These are phyloP conservation scores for Chelonus insularis DNA, from an alignment of 1,140 invertebrate species.

Conservation along the genomic window DNA sequence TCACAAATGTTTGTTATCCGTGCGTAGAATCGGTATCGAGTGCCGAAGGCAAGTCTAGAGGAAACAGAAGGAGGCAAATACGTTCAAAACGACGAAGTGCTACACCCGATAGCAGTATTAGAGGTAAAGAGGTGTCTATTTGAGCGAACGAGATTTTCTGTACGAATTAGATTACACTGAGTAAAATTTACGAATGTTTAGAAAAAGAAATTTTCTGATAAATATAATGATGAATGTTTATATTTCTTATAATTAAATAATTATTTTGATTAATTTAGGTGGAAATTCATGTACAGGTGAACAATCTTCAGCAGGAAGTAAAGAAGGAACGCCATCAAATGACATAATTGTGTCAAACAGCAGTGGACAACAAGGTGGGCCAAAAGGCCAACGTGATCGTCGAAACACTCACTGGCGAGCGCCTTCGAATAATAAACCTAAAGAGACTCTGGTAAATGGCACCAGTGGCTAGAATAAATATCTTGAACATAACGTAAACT, in stretches of 20 bases:
- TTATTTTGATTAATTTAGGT: slow-evolving; percentile 43
- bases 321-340: slow-evolving; percentile 52
- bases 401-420: slow-evolving; percentile 55
- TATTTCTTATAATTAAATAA: slow-evolving; percentile 24
- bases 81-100: slow-evolving; percentile 52
- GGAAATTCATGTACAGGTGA: slow-evolving; percentile 54
- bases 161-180: no score
- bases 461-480: slow-evolving; percentile 58
- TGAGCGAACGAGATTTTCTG: no score
- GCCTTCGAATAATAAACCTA: slow-evolving; percentile 61
- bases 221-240: no score
- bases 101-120: slow-evolving; percentile 51
- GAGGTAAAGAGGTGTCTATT: slow-evolving; percentile 41
- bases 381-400: slow-evolving; percentile 50
- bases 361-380: slow-evolving; percentile 42
- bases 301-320: slow-evolving; percentile 47
- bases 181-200: no score
- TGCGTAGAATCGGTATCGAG: slow-evolving; percentile 65
- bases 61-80: slow-evolving; percentile 51
- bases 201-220: no score
- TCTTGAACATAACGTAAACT: background rate
- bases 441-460: slow-evolving; percentile 66
- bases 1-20: slow-evolving; percentile 58
- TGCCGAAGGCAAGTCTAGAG: slow-evolving; percentile 64
- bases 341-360: slow-evolving; percentile 47